These are phyloP conservation scores for Timema podura DNA, from an alignment of 2,888 invertebrate genomes.

Conservation along the genomic window DNA sequence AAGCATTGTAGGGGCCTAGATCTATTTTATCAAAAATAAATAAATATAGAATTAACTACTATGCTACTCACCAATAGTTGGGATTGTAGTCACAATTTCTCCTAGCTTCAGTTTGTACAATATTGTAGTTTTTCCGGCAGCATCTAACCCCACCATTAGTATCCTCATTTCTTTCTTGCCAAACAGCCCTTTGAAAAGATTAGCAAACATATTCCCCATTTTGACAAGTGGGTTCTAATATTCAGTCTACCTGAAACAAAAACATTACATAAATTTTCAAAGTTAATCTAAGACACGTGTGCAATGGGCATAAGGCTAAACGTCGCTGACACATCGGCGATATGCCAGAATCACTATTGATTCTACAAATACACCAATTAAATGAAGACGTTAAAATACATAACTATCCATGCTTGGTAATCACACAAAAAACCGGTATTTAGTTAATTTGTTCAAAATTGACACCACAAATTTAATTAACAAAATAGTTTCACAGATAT, in stretches of 20 bases:
- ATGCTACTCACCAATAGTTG: constrained; percentile 86
- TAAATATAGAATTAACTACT: too few relatives aligned
- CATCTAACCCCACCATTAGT: constrained; percentile 98
- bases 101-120: constrained; percentile 99
- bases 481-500: too few relatives aligned
- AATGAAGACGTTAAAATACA: too few relatives aligned
- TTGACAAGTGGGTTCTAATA: constrained; percentile 45
- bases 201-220: constrained; percentile 98
- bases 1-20: not conserved
- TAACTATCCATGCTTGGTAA: too few relatives aligned
- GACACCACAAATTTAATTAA: too few relatives aligned
- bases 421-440: too few relatives aligned
- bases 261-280: not conserved
- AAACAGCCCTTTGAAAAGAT: constrained; percentile 98
- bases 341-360: too few relatives aligned
- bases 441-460: too few relatives aligned
- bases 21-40: not conserved
- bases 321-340: too few relatives aligned
- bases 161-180: constrained; percentile 99
- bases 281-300: too few relatives aligned
- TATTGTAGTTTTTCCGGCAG: constrained; percentile 99
- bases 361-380: too few relatives aligned
- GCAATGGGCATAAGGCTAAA: too few relatives aligned
- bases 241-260: not conserved
- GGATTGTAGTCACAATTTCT: constrained; percentile 99